These are phyloP conservation scores for Vanacampus margaritifer DNA, from an alignment of 2,113 vertebrate genomes.

Conservation along the genomic window DNA sequence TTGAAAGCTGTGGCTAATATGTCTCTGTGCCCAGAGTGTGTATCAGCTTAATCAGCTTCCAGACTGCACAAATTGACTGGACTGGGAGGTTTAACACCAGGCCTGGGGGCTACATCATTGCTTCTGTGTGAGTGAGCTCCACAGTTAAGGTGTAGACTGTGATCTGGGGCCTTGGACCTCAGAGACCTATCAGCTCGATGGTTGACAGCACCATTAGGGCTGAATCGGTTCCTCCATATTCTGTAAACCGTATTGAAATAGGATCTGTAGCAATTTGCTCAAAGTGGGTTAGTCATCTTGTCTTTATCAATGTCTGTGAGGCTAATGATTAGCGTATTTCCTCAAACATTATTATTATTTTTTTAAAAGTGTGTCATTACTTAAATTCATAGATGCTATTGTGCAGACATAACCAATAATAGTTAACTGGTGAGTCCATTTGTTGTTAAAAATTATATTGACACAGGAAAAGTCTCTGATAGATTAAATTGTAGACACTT, in stretches of 20 bases:
- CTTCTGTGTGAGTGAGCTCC: constrained; percentile 42
- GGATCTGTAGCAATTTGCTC: constrained; percentile 8
- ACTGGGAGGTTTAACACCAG: constrained; percentile 35
- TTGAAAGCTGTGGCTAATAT: constrained; percentile 61
- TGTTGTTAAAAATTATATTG: too few species aligned
- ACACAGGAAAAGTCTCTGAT: neutral
- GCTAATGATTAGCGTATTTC: constrained; percentile 1
- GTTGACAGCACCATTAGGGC: constrained; percentile 46
- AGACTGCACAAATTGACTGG: constrained; percentile 34
- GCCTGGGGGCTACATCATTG: constrained; percentile 26
- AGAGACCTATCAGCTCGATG: constrained; percentile 30
- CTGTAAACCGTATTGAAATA: constrained; percentile 7
- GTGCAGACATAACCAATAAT: too few species aligned
- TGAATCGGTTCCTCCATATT: constrained; percentile 24
- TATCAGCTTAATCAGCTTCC: constrained; percentile 45
- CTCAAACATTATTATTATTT: constrained; percentile 29
- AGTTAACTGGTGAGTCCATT: too few species aligned
- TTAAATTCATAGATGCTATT: neutral
- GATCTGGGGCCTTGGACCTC: constrained; percentile 36
- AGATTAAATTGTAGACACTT: neutral
- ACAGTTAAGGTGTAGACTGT: constrained; percentile 39
- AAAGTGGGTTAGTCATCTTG: constrained; percentile 3
- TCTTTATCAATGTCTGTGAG: constrained; percentile 4
- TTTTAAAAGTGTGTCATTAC: neutral
- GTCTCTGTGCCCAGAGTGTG: constrained; percentile 34